Evolutionary conservation across 1,140 invertebrate genomes (phyloP).

Genomic region (Ceratina australensis): DNA sequence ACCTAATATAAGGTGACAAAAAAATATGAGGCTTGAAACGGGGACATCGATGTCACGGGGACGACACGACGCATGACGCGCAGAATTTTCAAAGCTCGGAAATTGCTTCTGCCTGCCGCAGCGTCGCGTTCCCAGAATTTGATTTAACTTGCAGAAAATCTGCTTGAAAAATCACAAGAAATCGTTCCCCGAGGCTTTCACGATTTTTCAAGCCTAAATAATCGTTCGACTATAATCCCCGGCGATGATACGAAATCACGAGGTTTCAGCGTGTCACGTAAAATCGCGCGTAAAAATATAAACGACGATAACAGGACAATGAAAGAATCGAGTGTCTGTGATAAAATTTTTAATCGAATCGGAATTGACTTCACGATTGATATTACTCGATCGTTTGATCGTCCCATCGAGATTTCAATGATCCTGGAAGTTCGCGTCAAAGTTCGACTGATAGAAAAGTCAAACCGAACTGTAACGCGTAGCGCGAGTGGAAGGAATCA

Average conservation of each 20-base stretch:
- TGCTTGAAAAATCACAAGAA: slow-evolving; percentile 38
- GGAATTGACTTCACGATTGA: no score
- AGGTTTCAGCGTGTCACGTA: no score
- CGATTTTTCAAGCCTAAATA: slow-evolving; percentile 8
- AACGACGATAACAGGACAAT: no score
- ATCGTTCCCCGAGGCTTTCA: neutral
- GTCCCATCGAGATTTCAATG: no score
- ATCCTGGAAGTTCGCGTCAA: no score
- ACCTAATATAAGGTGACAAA: no score
- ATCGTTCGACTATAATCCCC: neutral
- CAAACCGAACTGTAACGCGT: neutral
- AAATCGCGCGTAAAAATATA: no score
- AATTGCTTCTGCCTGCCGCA: slow-evolving; percentile 3
- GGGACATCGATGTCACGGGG: neutral
- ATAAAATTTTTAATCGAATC: no score
- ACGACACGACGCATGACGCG: neutral
- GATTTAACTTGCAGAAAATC: slow-evolving; percentile 35
- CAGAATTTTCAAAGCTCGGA: slow-evolving; percentile 23
- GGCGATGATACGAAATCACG: no score
- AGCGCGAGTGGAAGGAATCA: slow-evolving; percentile 13
- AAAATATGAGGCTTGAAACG: neutral
- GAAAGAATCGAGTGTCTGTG: no score
- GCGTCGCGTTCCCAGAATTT: slow-evolving; percentile 4
- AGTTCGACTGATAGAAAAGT: neutral
- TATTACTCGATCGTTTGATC: no score